Conservation (phyloP, 2,888 invertebrate genomes). For the Chymomyza procnemis region DNA sequence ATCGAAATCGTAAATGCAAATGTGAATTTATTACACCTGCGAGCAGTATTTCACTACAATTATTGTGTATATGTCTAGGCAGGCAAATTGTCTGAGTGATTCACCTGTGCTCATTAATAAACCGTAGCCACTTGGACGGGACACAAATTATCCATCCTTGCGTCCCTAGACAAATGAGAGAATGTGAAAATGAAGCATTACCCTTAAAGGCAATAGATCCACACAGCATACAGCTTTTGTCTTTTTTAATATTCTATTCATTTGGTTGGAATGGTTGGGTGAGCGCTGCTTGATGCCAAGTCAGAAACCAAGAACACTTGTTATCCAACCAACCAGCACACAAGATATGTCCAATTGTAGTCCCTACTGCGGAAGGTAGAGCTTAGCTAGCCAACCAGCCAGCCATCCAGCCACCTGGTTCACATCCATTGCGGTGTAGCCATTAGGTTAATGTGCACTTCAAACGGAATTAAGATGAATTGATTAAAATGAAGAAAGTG, state of each 20-base stretch:
- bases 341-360: neutral
- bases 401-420: slow-evolving; percentile 4
- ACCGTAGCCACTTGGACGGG: slow-evolving; percentile 43
- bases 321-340: slow-evolving; percentile 35
- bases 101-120: slow-evolving; percentile 61
- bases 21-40: neutral
- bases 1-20: neutral
- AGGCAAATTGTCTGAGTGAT: slow-evolving; percentile 18
- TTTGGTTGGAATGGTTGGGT: slow-evolving; percentile 17
- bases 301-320: slow-evolving; percentile 47
- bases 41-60: neutral
- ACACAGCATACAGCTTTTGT: slow-evolving; percentile 31
- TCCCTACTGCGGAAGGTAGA: neutral
- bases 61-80: neutral
- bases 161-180: slow-evolving; percentile 75
- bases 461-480: slow-evolving; percentile 78
- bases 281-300: neutral
- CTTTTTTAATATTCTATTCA: slow-evolving; percentile 40
- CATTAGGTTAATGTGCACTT: slow-evolving; percentile 78
- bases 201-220: slow-evolving; percentile 50
- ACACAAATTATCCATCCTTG: slow-evolving; percentile 51
- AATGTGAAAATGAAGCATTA: slow-evolving; percentile 77
- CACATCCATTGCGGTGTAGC: slow-evolving; percentile 49
- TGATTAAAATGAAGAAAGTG: slow-evolving; percentile 76
- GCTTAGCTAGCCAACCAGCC: no score